phyloP scores from a whole-genome alignment of 1,140 invertebrate genomes.

The Bombyx mandarina region DNA sequence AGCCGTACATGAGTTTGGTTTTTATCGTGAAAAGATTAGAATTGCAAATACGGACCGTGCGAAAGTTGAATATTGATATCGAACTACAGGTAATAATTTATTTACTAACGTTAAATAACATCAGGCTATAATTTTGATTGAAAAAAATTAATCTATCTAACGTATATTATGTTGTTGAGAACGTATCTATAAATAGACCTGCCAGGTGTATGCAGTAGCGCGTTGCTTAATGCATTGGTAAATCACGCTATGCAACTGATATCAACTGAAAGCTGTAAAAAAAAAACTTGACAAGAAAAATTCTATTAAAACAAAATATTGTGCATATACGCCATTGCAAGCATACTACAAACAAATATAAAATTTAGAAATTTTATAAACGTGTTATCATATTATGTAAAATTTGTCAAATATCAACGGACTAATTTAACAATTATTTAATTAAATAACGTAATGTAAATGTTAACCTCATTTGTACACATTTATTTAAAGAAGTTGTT shows the following conservation, averaged over 20 bases:
- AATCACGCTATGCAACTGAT: slow-evolving; percentile 2
- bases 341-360: no score
- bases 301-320: no score
- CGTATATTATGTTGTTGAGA: background rate
- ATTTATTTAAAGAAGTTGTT: no score
- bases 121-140: no score
- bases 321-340: background rate
- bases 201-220: slow-evolving; percentile 1
- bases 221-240: slow-evolving; percentile 5
- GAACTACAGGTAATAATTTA: background rate
- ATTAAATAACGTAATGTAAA: no score
- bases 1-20: background rate
- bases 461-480: no score
- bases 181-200: slow-evolving; percentile 1
- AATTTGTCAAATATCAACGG: background rate
- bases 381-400: no score
- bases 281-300: no score
- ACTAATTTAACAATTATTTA: background rate
- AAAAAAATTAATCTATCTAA: no score
- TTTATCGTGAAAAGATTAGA: slow-evolving; percentile 3
- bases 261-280: no score
- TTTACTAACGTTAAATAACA: background rate
- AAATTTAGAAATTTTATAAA: no score
- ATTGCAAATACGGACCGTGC: slow-evolving; percentile 4
- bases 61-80: slow-evolving; percentile 3